These are phyloP conservation scores for Spilogale gracilis DNA, from an alignment of 2,113 vertebrate species.

Conservation along the genomic window DNA sequence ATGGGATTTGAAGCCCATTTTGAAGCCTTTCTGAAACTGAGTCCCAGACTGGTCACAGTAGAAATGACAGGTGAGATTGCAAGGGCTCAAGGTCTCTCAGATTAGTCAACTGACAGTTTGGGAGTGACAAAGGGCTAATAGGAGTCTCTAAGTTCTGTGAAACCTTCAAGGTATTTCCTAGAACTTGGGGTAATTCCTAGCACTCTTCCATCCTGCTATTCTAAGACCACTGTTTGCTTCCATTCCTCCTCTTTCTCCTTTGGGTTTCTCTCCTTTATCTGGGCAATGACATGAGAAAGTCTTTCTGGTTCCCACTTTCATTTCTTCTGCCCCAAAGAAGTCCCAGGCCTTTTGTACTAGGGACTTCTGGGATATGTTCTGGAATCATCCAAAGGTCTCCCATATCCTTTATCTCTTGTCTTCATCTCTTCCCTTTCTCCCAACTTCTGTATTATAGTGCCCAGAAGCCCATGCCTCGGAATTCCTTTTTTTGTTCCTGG, in stretches of 20 bases:
- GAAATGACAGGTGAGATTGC: background rate
- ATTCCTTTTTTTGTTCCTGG: background rate
- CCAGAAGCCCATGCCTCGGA: background rate
- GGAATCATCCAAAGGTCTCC: background rate
- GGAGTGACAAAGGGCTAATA: background rate
- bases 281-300: background rate
- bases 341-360: background rate
- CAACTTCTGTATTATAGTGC: background rate
- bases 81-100: background rate
- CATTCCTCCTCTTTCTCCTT: background rate
- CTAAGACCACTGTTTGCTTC: background rate
- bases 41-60: background rate
- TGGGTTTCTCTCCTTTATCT: background rate
- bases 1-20: background rate
- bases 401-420: background rate
- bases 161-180: background rate
- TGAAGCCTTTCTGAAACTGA: background rate
- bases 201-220: background rate
- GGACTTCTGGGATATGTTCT: background rate
- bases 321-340: constrained; percentile 33
- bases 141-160: background rate
- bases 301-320: background rate
- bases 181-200: background rate
- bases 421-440: background rate
- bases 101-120: background rate